Evolutionary conservation across 2,797 vertebrate species (phyloP).

Genomic region (Ptychadena robeensis): DNA sequence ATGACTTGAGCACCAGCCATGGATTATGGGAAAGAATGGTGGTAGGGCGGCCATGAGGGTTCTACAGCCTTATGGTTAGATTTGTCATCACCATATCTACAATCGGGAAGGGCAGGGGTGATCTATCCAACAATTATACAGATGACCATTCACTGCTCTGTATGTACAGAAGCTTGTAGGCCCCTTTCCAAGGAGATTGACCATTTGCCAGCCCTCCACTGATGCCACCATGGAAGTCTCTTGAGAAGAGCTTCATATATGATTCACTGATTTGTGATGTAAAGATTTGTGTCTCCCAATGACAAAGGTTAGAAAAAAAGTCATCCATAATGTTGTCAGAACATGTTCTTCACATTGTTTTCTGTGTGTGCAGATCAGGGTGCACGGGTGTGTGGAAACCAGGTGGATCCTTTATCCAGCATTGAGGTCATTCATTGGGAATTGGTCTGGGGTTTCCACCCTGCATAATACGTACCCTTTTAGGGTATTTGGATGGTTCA

Average conservation of each 20-base stretch:
- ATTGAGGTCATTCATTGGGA: too few relatives aligned
- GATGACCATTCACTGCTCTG: not conserved
- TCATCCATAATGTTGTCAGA: constrained; percentile 25
- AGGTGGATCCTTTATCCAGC: too few relatives aligned
- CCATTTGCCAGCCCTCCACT: not conserved
- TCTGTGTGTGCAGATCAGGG: constrained; percentile 30
- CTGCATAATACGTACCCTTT: not conserved
- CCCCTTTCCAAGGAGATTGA: not conserved
- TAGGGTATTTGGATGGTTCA: not conserved
- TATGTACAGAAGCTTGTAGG: not conserved
- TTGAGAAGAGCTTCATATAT: not conserved
- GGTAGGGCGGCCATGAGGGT: not conserved
- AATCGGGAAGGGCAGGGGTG: not conserved
- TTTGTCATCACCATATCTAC: not conserved
- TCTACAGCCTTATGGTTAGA: not conserved
- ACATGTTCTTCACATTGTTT: constrained; percentile 32
- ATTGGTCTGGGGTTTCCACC: too few relatives aligned
- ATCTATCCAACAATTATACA: not conserved
- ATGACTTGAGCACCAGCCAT: too few relatives aligned
- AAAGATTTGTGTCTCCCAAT: not conserved
- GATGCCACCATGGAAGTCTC: not conserved
- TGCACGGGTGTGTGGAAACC: constrained; percentile 32
- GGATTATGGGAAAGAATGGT: not conserved
- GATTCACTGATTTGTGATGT: not conserved
- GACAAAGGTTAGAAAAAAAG: constrained; percentile 9